Evolutionary conservation across 2,797 vertebrate species (phyloP), one percentile per base, ranked within the genome.

Genomic region (Premnoplex brunnescens): DNA sequence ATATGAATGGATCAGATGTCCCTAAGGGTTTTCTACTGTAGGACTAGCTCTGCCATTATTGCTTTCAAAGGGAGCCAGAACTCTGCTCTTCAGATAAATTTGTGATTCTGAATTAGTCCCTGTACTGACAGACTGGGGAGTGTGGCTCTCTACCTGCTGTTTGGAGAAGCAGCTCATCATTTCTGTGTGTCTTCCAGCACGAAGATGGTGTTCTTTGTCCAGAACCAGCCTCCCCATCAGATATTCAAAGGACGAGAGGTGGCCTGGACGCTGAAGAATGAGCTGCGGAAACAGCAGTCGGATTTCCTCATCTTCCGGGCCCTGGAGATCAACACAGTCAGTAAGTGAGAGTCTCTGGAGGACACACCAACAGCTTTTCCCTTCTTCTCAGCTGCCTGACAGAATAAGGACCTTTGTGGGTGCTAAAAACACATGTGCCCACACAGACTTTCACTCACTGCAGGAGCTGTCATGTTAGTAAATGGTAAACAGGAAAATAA

Each of bases 271-370:
- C 98, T 99, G 18, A 98, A 98, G 67, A 99, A 98, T 20, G 99
- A 99, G 59, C 97, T 99, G 36, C 97, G 95, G 96, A 99, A 99
- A 76, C 99, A 99, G 60, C 99, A 99, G 97, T 99, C 98, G 2
- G 99, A 99, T 88, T 99, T 99, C 91, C 98, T 99, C 81, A 99
- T 99, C 96, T 99, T 98, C 96, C 98, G 98, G 85, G 99, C 99
- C 0, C 90, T 98, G 62, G 98, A 98, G 55, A 99, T 99, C 69
- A 99, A 98, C 90, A 99, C 99, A 72, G 99, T 99, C 97, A 98
- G 99, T 99, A 97, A 99, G 99, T 99, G 79, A 87, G 75, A 54
- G 82, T n/a, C 44, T 19, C 66, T 79, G 72, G 68, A 67, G 48
- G 20, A 19, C 48, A 32, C 32, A n/a, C 67, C 37, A 23, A 5